These are phyloP conservation scores for Nowickia ferox DNA, from an alignment of 2,888 invertebrate species.

Conservation along the genomic window DNA sequence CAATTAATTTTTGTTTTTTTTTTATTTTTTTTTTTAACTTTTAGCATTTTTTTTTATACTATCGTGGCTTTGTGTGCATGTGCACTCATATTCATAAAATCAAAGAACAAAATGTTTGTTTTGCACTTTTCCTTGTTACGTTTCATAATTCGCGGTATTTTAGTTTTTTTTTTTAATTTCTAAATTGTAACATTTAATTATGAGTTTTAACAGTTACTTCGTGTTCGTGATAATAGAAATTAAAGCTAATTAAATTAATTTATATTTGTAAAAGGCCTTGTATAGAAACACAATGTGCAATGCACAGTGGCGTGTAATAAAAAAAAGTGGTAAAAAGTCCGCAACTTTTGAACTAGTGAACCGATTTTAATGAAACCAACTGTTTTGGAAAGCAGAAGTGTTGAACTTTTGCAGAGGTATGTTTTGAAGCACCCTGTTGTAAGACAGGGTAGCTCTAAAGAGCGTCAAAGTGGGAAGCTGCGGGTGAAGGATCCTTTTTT, in stretches of 20 bases:
- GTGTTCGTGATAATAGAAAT: background rate
- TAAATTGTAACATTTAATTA: constrained; percentile 7
- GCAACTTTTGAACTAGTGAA: no score
- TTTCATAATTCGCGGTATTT: constrained; percentile 6
- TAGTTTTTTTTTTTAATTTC: background rate
- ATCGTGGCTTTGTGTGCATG: background rate
- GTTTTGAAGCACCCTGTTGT: no score
- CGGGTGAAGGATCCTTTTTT: no score
- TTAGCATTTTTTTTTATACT: constrained; percentile 8
- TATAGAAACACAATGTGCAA: background rate
- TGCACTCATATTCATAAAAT: background rate
- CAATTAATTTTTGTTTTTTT: no score
- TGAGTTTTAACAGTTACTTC: background rate
- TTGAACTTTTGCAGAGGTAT: no score
- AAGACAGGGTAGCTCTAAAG: no score
- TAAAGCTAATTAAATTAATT: background rate
- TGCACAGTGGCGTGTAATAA: no score
- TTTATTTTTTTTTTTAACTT: background rate
- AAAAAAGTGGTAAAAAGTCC: no score
- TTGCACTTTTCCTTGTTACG: constrained; percentile 35
- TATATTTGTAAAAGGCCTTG: background rate
- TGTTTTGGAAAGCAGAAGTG: no score
- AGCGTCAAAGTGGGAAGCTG: no score
- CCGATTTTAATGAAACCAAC: no score
- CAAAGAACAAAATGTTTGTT: constrained; percentile 24